Percentiles rank a stretch among this genome's conserved stretches.
phyloP scores from a whole-genome alignment of 1,140 invertebrate species.

The Panonychus citri region DNA sequence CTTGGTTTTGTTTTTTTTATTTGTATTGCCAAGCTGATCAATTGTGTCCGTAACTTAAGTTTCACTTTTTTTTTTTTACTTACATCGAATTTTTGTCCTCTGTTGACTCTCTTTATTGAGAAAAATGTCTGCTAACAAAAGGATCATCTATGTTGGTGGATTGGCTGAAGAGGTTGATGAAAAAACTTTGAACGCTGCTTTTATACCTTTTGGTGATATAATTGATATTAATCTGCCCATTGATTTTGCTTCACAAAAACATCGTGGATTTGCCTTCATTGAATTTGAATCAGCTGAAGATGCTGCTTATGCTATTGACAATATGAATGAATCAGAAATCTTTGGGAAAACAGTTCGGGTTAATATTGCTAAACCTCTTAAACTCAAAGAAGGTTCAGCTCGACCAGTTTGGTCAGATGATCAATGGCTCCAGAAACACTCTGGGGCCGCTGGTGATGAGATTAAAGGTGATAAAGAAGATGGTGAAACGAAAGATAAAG shows the following conservation, averaged over 20 bases:
- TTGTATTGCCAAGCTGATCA: no score
- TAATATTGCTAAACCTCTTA: slow-evolving; percentile 85
- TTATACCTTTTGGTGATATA: slow-evolving; percentile 94
- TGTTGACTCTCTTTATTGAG: no score
- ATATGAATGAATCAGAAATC: slow-evolving; percentile 97
- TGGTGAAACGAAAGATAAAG: not conserved
- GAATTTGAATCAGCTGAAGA: slow-evolving; percentile 76
- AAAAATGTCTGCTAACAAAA: slow-evolving; percentile 3
- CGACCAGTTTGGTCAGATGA: slow-evolving; percentile 86
- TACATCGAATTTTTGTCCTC: no score
- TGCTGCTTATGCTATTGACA: slow-evolving; percentile 91
- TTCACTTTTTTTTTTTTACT: no score
- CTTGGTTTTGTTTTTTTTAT: no score
- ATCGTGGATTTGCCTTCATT: slow-evolving; percentile 90
- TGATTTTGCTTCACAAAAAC: slow-evolving; percentile 87
- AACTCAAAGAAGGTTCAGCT: slow-evolving; percentile 79
- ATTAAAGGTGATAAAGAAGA: not conserved
- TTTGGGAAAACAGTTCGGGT: slow-evolving; percentile 91
- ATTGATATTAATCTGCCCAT: slow-evolving; percentile 90
- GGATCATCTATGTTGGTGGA: slow-evolving; percentile 38
- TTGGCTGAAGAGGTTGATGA: slow-evolving; percentile 88
- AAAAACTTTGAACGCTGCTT: slow-evolving; percentile 79
- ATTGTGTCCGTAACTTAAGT: no score
- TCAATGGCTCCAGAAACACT: slow-evolving; percentile 81
- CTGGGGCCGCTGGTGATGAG: not conserved